Evolutionary conservation across 2,888 invertebrate genomes (phyloP), one percentile per base, ranked within the genome.

Genomic region (Heteromurus nitidus): DNA sequence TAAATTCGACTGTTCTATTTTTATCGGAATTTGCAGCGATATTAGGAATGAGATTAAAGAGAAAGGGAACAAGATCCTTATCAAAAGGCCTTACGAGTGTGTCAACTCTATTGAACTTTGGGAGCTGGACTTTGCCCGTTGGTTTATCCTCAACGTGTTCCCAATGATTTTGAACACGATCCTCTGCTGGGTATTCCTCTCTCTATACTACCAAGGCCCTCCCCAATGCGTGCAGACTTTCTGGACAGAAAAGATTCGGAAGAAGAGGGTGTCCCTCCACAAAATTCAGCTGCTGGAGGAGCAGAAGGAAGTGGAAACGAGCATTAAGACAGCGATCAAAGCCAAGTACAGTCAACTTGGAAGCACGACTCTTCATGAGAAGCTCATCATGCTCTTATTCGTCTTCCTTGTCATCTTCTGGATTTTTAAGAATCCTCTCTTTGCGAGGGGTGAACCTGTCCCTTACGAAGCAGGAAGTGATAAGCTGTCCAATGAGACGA

Each of bases 361-460:
- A 50, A 93, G 93, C 0, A 92, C 95, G 88, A 92, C 92, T 16
- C 94, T 94, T 90, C 95, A 95, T 86, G 95, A 96, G 89, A 85
- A 75, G 89, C 90, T 91, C 67, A 94, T 95, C 0, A 93, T 94
- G 28, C 83, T 92, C 2, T 90, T 95, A 70, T 98, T 98, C 89
- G 89, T 94, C 28, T 84, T 94, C 9, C 93, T 96, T 3, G 94
- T 97, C 16, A 88, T 94, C 68, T 91, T 97, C 87, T 98, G 97
- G 94, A 95, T 97, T 89, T 95, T 96, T 89, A 92, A 96, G 58
- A 93, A 93, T 82, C 97, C 97, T 0, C 94, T 95, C 82, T 95
- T 97, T 89, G 93, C 96, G 88, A 90, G 91, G 0, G 97, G 97
- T 1, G 96, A 96, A 87, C 90, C 91, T 0, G 97, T 44, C 18